These are phyloP conservation scores for Heterodera filipjevi DNA, from an alignment of 2,888 invertebrate species.

Conservation along the genomic window DNA sequence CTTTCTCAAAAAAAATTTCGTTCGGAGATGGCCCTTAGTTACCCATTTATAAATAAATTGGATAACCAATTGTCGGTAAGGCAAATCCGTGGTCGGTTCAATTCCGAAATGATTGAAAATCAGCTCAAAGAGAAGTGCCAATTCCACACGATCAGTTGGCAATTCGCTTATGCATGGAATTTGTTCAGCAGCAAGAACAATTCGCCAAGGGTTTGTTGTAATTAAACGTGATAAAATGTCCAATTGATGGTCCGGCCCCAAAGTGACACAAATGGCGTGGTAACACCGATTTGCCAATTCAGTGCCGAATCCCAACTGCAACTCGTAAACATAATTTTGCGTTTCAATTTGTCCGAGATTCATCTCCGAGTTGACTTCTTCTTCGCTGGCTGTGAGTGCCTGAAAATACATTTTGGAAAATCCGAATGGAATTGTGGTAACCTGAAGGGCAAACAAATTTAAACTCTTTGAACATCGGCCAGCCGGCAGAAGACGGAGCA, in stretches of 20 bases:
- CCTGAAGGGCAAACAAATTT: constrained; percentile 15
- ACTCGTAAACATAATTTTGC: background rate
- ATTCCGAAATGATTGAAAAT: constrained; percentile 36
- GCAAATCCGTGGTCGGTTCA: constrained; percentile 9
- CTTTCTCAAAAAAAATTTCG: no score
- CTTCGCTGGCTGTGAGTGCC: constrained; percentile 5
- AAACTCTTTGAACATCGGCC: constrained; percentile 18
- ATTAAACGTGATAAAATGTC: constrained; percentile 16
- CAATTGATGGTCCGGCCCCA: constrained; percentile 1
- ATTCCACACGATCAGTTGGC: constrained; percentile 28
- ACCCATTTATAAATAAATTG: no score
- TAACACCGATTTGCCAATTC: constrained; percentile 9
- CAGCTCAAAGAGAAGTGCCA: constrained; percentile 41
- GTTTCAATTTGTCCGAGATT: background rate
- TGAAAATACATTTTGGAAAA: background rate
- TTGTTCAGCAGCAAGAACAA: constrained; percentile 7
- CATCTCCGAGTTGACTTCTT: background rate
- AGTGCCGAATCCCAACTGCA: constrained; percentile 22
- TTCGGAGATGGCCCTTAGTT: no score
- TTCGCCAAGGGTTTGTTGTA: constrained; percentile 21
- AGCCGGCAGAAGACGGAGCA: constrained; percentile 19
- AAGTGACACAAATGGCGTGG: constrained; percentile 13
- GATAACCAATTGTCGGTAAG: constrained; percentile 18
- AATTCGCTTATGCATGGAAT: constrained; percentile 21
- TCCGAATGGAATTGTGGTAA: background rate